Evolutionary conservation across 2,888 invertebrate genomes (phyloP).

Genomic region (Erpobdella octoculata): DNA sequence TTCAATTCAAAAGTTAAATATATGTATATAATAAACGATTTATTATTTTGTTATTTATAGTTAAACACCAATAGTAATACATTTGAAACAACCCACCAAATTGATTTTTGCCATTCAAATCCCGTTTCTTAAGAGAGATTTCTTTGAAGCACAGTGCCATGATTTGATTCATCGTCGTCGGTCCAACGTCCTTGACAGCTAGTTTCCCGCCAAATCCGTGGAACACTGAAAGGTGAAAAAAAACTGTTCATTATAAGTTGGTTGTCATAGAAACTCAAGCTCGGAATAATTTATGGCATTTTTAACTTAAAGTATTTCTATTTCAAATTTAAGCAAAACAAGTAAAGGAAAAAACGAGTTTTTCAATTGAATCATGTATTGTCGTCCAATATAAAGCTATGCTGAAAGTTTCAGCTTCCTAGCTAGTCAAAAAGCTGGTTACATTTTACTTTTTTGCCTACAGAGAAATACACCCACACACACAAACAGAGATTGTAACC

Average conservation of each 20-base stretch:
- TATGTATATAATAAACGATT: too few relatives aligned
- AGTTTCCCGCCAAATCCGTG: conserved; percentile 40
- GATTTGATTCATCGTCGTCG: conserved; percentile 36
- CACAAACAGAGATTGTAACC: too few relatives aligned
- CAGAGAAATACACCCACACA: too few relatives aligned
- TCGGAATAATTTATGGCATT: background rate
- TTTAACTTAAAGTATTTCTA: too few relatives aligned
- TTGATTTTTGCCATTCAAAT: conserved; percentile 38
- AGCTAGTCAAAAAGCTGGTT: too few relatives aligned
- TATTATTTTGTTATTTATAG: background rate
- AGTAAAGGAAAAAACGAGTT: too few relatives aligned
- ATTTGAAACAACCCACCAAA: conserved; percentile 34
- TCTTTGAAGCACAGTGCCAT: conserved; percentile 37
- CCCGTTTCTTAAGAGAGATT: conserved; percentile 37
- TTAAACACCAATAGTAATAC: background rate
- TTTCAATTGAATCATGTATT: too few relatives aligned
- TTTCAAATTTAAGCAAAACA: too few relatives aligned
- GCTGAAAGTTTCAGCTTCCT: too few relatives aligned
- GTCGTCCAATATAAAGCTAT: too few relatives aligned
- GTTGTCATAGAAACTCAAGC: background rate
- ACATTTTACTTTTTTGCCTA: too few relatives aligned
- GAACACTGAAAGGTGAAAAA: conserved; percentile 39
- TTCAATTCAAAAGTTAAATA: background rate
- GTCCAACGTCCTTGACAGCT: conserved; percentile 35
- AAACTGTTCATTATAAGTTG: background rate